Evolutionary conservation across 2,113 vertebrate genomes (phyloP).

Genomic region (Semnornis frantzii): DNA sequence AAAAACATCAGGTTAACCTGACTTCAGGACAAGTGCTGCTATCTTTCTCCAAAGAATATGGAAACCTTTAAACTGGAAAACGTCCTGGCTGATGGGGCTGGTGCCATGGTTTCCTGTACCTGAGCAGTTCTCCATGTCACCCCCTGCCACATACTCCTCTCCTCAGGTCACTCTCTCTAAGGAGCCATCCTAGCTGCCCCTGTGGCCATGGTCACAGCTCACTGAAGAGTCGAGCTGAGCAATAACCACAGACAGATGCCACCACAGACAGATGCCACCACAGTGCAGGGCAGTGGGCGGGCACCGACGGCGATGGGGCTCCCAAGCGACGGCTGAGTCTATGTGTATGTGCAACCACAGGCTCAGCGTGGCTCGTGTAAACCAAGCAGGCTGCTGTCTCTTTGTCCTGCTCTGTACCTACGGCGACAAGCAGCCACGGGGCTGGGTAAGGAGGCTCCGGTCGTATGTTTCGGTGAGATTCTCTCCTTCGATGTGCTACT

Average conservation of each 20-base stretch:
- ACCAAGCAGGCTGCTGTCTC: not conserved
- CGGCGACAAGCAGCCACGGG: accelerated
- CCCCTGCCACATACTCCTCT: not conserved
- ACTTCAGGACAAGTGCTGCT: not conserved
- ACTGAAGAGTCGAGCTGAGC: accelerated
- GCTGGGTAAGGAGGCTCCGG: not conserved
- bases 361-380: too few species aligned
- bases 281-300: too few species aligned
- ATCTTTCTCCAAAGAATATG: not conserved
- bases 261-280: too few species aligned
- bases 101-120: accelerated
- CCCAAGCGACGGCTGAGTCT: accelerated
- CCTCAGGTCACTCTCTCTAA: not conserved
- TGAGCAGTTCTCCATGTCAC: not conserved
- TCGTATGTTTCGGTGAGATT: accelerated
- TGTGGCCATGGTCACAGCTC: accelerated
- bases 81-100: accelerated
- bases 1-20: not conserved
- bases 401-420: accelerated
- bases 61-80: not conserved
- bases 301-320: accelerated
- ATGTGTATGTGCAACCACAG: accelerated
- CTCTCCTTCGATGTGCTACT: not conserved
- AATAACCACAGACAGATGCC: not conserved
- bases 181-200: not conserved